Evolutionary conservation across 2,888 invertebrate genomes (phyloP).

Genomic region (Cephus nigrinus): DNA sequence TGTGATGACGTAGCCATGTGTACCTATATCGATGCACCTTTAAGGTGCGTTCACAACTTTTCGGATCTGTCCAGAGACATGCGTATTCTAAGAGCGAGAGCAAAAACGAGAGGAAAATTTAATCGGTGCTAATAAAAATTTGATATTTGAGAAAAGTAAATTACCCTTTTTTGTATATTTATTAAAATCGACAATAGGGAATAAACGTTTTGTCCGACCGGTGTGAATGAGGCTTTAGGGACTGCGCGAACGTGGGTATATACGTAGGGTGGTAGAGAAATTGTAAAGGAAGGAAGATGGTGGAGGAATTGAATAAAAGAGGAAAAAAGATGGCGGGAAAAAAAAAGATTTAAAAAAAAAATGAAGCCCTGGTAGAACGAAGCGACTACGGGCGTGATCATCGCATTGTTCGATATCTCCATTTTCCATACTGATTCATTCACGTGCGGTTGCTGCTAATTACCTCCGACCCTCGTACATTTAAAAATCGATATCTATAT

Average conservation of each 20-base stretch:
- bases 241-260: not conserved
- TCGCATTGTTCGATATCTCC: slow-evolving; percentile 50
- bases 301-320: not conserved
- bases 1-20: slow-evolving; percentile 50
- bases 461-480: slow-evolving; percentile 44
- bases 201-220: not conserved
- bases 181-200: no score
- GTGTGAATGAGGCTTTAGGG: not conserved
- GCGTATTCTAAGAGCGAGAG: no score
- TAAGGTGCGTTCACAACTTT: no score
- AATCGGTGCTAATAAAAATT: no score
- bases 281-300: slow-evolving; percentile 13
- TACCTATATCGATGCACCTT: no score
- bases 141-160: no score
- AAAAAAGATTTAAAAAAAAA: slow-evolving; percentile 8
- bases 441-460: slow-evolving; percentile 46
- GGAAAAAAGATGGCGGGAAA: slow-evolving; percentile 13
- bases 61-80: no score
- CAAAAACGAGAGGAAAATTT: no score
- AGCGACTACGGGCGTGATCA: slow-evolving; percentile 40
- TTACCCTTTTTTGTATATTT: no score
- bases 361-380: slow-evolving; percentile 22
- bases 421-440: slow-evolving; percentile 46
- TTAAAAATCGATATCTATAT: not conserved
- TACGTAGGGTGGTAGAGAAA: not conserved